phyloP scores from a whole-genome alignment of 2,797 vertebrate species.

The Enteromius unitaeniatus region DNA sequence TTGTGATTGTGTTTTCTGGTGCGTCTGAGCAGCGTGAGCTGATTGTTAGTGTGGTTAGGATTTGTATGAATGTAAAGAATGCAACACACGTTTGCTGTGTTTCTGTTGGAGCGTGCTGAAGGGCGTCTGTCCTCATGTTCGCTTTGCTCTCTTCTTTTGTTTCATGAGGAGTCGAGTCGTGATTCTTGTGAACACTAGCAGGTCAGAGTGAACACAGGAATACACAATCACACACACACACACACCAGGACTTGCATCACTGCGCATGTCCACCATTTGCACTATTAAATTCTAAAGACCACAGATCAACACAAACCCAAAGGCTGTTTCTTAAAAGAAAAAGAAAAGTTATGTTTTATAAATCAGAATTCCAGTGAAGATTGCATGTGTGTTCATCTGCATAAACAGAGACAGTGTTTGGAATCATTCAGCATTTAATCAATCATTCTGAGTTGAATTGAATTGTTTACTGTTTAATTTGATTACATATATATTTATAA shows the following conservation, averaged over 20 bases:
- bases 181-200: background rate
- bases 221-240: background rate
- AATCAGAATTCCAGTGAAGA: too few relatives aligned
- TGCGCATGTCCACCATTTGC: background rate
- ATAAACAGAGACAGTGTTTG: background rate
- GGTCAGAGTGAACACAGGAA: background rate
- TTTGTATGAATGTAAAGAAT: background rate
- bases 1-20: background rate
- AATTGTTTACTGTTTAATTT: background rate
- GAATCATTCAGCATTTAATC: background rate
- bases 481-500: background rate
- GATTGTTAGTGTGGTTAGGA: background rate
- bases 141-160: background rate
- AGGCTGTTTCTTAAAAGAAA: background rate
- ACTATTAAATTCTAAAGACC: background rate
- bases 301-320: background rate
- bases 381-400: too few relatives aligned
- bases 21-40: background rate
- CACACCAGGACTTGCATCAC: background rate
- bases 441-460: background rate
- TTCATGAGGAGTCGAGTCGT: background rate
- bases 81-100: background rate
- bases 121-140: background rate
- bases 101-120: background rate
- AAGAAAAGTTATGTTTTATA: background rate